phyloP scores from a whole-genome alignment of 2,888 invertebrate genomes.

The Macrosoma leucophasiata region DNA sequence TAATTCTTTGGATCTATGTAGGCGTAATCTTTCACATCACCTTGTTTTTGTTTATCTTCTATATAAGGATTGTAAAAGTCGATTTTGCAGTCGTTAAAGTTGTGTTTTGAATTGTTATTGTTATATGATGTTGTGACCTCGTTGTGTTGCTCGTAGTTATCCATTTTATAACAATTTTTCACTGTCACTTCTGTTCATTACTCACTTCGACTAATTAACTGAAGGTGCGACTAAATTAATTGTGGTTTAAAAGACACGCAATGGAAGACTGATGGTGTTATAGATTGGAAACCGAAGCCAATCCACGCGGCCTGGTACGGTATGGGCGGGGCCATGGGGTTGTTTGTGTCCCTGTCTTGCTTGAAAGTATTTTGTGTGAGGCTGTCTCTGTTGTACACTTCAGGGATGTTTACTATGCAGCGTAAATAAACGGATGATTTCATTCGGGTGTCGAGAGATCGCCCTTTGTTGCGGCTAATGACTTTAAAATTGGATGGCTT shows the following conservation, averaged over 20 bases:
- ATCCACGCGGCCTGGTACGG: conserved; percentile 45
- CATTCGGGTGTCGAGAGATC: conserved; percentile 46
- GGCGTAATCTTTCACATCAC: conserved; percentile 31
- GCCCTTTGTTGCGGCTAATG: conserved; percentile 32
- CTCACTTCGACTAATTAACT: conserved; percentile 38
- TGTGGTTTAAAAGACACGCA: conserved; percentile 53
- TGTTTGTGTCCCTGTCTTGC: conserved; percentile 32
- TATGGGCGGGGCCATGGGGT: conserved; percentile 51
- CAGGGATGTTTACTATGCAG: conserved; percentile 48
- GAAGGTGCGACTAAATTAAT: conserved; percentile 42
- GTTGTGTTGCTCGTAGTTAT: conserved; percentile 57
- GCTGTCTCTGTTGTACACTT: conserved; percentile 31
- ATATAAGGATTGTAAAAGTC: conserved; percentile 44
- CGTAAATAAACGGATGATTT: conserved; percentile 68
- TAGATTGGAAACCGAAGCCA: conserved; percentile 54
- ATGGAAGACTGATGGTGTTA: conserved; percentile 61
- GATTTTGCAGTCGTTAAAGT: conserved; percentile 47
- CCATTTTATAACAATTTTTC: conserved; percentile 49
- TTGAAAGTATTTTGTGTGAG: conserved; percentile 13
- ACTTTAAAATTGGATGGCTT: conserved; percentile 15
- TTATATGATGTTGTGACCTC: conserved; percentile 57
- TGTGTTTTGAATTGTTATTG: conserved; percentile 49
- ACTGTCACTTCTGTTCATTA: conserved; percentile 39
- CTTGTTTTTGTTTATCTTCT: conserved; percentile 39
- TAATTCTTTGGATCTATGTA: conserved; percentile 39